These are phyloP conservation scores for Dorcus hopei DNA, from an alignment of 2,888 invertebrate species.

Conservation along the genomic window DNA sequence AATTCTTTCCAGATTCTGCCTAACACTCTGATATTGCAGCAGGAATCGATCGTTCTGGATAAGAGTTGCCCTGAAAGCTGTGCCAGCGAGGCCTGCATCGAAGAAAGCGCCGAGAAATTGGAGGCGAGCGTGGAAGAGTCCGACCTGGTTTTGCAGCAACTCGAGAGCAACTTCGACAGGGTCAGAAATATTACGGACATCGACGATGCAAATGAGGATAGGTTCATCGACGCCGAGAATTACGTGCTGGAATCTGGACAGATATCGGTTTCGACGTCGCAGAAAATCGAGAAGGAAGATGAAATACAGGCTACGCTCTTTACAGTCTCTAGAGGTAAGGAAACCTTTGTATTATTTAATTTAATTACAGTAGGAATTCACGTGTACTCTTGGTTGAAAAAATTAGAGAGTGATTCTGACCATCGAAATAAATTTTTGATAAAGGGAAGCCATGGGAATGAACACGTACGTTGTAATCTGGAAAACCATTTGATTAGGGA, in stretches of 20 bases:
- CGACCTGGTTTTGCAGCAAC: constrained; percentile 44
- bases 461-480: no score
- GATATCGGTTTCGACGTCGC: constrained; percentile 39
- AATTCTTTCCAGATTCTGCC: constrained; percentile 31
- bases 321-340: constrained; percentile 26
- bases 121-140: constrained; percentile 48
- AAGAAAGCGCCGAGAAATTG: constrained; percentile 42
- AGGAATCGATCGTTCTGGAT: constrained; percentile 45
- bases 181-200: constrained; percentile 45
- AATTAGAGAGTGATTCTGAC: no score
- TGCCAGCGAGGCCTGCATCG: constrained; percentile 32
- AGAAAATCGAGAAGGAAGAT: constrained; percentile 35
- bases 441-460: no score
- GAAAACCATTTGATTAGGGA: no score
- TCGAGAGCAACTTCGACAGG: constrained; percentile 34
- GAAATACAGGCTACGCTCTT: constrained; percentile 48
- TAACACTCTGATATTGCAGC: constrained; percentile 46
- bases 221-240: constrained; percentile 76
- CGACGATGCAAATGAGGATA: constrained; percentile 60
- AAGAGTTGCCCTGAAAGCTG: constrained; percentile 47
- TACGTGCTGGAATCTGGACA: constrained; percentile 69
- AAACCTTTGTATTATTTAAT: background rate
- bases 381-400: no score
- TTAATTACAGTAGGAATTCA: no score
- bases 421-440: no score